Evolutionary conservation across 2,797 vertebrate genomes (phyloP).

Genomic region (Dendrocincla tyrannina): DNA sequence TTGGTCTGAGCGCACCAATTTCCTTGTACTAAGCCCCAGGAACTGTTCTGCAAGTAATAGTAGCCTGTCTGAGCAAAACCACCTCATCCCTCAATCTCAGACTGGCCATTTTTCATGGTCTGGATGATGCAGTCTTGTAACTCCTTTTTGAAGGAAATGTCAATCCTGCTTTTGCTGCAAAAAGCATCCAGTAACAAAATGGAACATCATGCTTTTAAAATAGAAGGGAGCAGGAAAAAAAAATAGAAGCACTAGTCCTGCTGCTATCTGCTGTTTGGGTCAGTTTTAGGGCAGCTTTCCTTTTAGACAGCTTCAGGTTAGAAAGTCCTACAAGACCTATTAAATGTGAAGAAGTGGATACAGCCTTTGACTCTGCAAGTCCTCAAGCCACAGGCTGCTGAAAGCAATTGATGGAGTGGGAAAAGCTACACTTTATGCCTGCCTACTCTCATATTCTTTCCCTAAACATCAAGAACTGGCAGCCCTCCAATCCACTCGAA

Average conservation of each 20-base stretch:
- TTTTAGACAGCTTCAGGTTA: neutral
- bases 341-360: neutral
- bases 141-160: neutral
- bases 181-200: neutral
- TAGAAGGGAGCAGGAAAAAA: neutral
- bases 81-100: neutral
- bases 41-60: neutral
- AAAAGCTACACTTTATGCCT: neutral
- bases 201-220: neutral
- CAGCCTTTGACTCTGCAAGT: neutral
- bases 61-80: neutral
- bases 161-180: neutral
- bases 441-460: neutral
- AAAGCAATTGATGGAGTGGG: neutral
- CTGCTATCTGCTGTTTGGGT: neutral
- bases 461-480: neutral
- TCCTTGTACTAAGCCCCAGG: neutral
- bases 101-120: neutral
- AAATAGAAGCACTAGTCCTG: neutral
- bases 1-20: neutral
- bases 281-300: neutral
- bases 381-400: neutral
- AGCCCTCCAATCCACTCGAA: neutral
- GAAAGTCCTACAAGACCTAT: neutral
- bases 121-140: neutral